Evolutionary conservation across 2,797 vertebrate species (phyloP).

Genomic region (Columba guinea): DNA sequence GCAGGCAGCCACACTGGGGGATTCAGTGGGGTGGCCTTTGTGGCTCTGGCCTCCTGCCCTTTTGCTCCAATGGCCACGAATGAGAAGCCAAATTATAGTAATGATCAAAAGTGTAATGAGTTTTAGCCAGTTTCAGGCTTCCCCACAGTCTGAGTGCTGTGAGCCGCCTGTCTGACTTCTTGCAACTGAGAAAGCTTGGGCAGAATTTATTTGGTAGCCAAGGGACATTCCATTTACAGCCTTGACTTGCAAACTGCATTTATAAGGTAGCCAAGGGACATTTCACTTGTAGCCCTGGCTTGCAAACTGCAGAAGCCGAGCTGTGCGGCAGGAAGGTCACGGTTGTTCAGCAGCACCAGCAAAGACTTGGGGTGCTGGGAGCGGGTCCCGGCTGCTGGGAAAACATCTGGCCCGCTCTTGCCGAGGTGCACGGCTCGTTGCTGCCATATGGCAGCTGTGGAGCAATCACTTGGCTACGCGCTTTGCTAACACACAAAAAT

Average conservation of each 20-base stretch:
- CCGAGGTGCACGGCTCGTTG: fast-evolving
- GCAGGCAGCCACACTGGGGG: fast-evolving
- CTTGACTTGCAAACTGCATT: background rate
- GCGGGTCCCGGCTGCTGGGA: background rate
- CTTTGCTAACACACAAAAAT: background rate
- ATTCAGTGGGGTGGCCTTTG: background rate
- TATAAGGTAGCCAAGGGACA: background rate
- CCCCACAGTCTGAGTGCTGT: too few relatives aligned
- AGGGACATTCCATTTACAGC: fast-evolving
- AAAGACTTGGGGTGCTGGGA: background rate
- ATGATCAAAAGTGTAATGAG: background rate
- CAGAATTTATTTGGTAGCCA: background rate
- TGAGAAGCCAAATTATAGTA: background rate
- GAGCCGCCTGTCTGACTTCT: background rate
- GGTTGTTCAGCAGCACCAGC: fast-evolving
- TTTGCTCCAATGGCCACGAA: background rate
- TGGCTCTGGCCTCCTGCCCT: background rate
- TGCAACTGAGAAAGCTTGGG: background rate
- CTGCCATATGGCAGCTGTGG: background rate
- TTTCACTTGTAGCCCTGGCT: background rate
- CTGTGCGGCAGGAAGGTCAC: fast-evolving
- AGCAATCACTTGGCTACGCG: background rate
- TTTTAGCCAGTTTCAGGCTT: background rate
- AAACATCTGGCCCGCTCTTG: background rate
- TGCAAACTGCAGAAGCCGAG: background rate